phyloP scores from a whole-genome alignment of 2,113 vertebrate species.

The Phainopepla nitens region DNA sequence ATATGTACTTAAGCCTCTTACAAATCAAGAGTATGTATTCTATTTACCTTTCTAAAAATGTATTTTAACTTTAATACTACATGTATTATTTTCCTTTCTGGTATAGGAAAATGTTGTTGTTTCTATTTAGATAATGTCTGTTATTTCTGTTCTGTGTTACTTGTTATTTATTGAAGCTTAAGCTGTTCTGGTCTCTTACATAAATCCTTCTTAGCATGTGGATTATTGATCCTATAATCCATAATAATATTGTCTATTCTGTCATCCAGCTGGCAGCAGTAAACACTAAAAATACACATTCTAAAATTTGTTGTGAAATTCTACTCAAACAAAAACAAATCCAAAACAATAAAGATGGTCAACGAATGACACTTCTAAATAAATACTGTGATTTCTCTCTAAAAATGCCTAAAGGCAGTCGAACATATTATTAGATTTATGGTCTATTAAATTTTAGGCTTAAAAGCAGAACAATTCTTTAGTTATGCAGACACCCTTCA shows the following conservation, averaged over 20 bases:
- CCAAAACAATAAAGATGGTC: not conserved
- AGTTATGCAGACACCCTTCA: not conserved
- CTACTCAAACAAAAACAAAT: not conserved
- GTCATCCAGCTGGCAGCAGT: not conserved
- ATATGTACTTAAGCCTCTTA: not conserved
- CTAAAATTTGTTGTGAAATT: not conserved
- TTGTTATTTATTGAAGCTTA: constrained; percentile 5
- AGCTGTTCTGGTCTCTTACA: not conserved
- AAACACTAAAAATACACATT: not conserved
- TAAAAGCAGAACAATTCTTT: not conserved
- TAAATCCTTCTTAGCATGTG: not conserved
- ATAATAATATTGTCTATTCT: constrained; percentile 21
- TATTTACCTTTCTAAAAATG: not conserved
- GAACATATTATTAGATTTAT: not conserved
- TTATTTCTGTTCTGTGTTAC: not conserved
- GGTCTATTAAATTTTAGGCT: not conserved
- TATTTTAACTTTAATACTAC: not conserved
- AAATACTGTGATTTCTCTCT: not conserved
- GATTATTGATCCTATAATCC: constrained; percentile 47
- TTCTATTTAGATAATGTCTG: not conserved
- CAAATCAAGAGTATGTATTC: not conserved
- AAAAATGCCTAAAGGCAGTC: not conserved
- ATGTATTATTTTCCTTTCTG: not conserved
- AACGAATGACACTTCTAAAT: not conserved
- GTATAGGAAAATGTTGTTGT: not conserved